Conservation (phyloP, 2,797 vertebrate genomes). For the Pempheris klunzingeri region DNA sequence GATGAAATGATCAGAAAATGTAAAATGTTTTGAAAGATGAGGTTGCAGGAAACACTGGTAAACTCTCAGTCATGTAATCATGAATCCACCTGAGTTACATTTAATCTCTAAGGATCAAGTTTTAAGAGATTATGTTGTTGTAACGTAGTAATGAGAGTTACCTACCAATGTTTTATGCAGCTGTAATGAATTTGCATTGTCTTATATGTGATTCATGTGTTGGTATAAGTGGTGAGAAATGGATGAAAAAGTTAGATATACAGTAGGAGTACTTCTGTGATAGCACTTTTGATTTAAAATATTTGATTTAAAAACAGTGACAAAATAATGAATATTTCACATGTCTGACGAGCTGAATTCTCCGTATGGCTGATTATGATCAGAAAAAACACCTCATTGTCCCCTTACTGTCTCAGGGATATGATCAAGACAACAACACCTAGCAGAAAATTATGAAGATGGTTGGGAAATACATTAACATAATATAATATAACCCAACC, state of each 20-base stretch:
- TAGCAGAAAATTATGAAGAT: not conserved
- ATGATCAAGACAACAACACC: conserved; percentile 56
- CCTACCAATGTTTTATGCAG: conserved; percentile 38
- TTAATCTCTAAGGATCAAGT: conserved; percentile 8
- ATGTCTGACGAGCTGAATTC: conserved; percentile 13
- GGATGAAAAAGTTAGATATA: conserved; percentile 16
- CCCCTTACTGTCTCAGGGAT: conserved; percentile 75
- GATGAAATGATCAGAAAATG: conserved; percentile 19
- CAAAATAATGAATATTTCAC: conserved; percentile 12
- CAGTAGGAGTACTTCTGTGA: conserved; percentile 34
- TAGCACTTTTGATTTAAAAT: conserved; percentile 69
- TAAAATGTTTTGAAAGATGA: conserved; percentile 2
- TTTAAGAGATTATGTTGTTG: conserved; percentile 2
- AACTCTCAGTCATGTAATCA: conserved; percentile 25
- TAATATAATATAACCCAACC: no score
- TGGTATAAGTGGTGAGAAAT: conserved; percentile 28
- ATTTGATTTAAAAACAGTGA: conserved; percentile 38
- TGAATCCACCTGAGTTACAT: conserved; percentile 4
- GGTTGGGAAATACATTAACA: not conserved
- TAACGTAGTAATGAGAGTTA: conserved; percentile 32
- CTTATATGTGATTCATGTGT: conserved; percentile 42
- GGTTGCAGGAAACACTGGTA: conserved; percentile 50
- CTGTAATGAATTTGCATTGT: conserved; percentile 15
- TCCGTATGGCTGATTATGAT: conserved; percentile 16
- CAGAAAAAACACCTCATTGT: conserved; percentile 13